Percentiles rank a stretch among this genome's conserved stretches.
phyloP scores from a whole-genome alignment of 2,888 invertebrate genomes.

The Protophormia terraenovae region DNA sequence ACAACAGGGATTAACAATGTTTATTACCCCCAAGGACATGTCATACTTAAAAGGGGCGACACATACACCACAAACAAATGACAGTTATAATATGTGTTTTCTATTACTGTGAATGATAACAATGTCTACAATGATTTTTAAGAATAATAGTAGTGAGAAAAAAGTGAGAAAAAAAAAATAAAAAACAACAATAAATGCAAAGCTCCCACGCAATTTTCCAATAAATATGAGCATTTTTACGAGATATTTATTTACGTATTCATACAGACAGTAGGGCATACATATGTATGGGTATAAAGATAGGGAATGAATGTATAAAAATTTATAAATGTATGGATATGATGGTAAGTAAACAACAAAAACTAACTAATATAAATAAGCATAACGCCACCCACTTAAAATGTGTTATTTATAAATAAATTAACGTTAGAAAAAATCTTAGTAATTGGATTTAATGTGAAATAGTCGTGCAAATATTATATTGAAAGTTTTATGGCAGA shows the following conservation, averaged over 20 bases:
- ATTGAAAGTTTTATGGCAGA: neutral
- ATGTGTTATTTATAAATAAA: slow-evolving; percentile 20
- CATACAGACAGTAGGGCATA: neutral
- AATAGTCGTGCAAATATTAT: neutral
- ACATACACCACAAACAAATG: neutral
- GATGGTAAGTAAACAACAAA: neutral
- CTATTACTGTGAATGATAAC: neutral
- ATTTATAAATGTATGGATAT: neutral
- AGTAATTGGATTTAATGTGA: slow-evolving; percentile 42
- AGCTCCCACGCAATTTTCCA: slow-evolving; percentile 39
- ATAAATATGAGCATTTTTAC: neutral
- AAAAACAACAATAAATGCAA: neutral
- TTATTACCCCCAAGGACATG: slow-evolving; percentile 29
- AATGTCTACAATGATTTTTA: neutral
- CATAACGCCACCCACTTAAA: slow-evolving; percentile 13
- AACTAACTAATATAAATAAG: slow-evolving; percentile 14
- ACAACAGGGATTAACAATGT: slow-evolving; percentile 44
- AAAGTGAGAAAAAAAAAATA: neutral
- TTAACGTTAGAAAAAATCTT: neutral
- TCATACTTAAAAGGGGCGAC: neutral
- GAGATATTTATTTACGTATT: neutral
- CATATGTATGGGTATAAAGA: neutral
- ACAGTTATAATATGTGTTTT: neutral
- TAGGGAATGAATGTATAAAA: neutral
- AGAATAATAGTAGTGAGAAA: neutral